Conservation (phyloP, 2,113 vertebrate genomes). For the Picathartes gymnocephalus region DNA sequence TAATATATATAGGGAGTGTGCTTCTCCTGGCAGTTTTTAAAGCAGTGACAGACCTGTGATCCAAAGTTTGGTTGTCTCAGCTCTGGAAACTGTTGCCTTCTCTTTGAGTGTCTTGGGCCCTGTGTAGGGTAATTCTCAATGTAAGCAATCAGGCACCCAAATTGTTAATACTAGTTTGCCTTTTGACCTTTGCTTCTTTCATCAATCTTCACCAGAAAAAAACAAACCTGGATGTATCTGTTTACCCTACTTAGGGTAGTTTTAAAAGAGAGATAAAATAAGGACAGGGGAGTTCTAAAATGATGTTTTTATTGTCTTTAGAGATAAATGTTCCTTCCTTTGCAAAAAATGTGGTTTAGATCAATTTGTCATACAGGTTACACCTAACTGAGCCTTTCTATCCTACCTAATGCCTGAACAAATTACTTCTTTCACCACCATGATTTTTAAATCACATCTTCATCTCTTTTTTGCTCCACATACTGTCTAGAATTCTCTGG, state of each 20-base stretch:
- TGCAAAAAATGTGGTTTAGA: neutral
- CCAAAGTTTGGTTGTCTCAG: neutral
- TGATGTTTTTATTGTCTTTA: neutral
- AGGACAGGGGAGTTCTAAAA: neutral
- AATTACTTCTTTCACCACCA: neutral
- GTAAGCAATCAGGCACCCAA: neutral
- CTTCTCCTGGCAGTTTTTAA: neutral
- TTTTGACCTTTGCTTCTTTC: neutral
- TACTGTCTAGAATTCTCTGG: neutral
- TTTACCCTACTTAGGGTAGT: neutral
- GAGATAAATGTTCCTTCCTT: neutral
- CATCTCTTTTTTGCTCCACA: neutral
- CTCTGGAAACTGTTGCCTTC: neutral
- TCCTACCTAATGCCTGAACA: neutral
- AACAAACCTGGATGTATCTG: neutral
- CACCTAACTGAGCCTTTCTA: neutral
- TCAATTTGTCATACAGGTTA: neutral
- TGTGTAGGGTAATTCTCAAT: neutral
- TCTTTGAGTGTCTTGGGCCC: neutral
- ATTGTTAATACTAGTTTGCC: neutral
- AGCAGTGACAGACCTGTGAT: neutral
- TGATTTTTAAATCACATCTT: neutral
- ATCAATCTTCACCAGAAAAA: neutral
- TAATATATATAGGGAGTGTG: neutral
- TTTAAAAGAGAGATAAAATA: neutral